phyloP scores from a whole-genome alignment of 2,888 invertebrate species.

The Lasioglossum pauxillum region DNA sequence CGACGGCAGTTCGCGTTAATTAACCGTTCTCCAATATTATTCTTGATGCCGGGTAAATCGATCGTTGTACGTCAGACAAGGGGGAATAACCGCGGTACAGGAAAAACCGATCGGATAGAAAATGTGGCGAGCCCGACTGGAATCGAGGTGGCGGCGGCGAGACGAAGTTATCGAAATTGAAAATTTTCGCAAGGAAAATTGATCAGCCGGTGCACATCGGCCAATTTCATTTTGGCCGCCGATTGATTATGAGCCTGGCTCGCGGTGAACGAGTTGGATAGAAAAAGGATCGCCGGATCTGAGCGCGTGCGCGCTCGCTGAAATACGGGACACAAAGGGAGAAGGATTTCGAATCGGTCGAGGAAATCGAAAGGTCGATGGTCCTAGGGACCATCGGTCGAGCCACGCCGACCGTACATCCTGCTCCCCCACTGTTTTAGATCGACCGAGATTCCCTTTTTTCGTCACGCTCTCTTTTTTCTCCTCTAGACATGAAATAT shows the following conservation, averaged over 20 bases:
- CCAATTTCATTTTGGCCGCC: slow-evolving; percentile 35
- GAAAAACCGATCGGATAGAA: not conserved
- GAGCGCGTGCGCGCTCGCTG: slow-evolving; percentile 11
- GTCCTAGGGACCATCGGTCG: slow-evolving; percentile 9
- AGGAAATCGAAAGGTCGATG: slow-evolving; percentile 57
- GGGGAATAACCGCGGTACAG: not conserved
- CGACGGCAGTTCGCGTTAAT: not conserved
- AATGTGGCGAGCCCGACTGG: not conserved
- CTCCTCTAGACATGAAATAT: slow-evolving; percentile 71
- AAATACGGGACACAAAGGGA: slow-evolving; percentile 48
- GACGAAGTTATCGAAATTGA: slow-evolving; percentile 48
- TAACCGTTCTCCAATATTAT: not conserved
- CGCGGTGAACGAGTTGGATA: slow-evolving; percentile 41
- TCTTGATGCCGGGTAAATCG: not conserved
- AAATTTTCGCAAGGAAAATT: slow-evolving; percentile 45
- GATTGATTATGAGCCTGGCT: slow-evolving; percentile 45
- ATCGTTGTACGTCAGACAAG: slow-evolving; percentile 5
- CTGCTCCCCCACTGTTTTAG: slow-evolving; percentile 34
- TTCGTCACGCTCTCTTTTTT: slow-evolving; percentile 19
- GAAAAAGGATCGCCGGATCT: slow-evolving; percentile 27
- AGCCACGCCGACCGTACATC: slow-evolving; percentile 9
- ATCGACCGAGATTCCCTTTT: slow-evolving; percentile 31
- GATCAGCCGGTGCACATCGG: slow-evolving; percentile 22
- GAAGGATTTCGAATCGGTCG: slow-evolving; percentile 30
- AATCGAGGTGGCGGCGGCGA: not conserved